A percentile compares a stretch with the other conserved stretches of the same genome.
phyloP scores from a whole-genome alignment of 2,797 vertebrate genomes.

The Phyllotis vaccarum region DNA sequence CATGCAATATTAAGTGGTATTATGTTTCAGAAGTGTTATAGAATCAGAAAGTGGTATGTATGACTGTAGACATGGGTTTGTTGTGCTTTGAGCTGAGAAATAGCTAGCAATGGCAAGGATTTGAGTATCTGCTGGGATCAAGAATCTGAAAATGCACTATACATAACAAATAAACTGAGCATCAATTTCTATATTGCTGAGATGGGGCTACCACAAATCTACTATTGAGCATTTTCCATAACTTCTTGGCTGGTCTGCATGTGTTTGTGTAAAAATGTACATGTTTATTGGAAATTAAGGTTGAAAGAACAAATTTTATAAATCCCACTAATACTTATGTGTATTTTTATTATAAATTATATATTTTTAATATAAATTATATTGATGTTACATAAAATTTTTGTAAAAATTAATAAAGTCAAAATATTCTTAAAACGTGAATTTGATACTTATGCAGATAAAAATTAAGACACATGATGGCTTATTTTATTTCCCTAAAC shows the following conservation, averaged over 20 bases:
- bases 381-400: slow-evolving; percentile 14
- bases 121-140: slow-evolving; percentile 1
- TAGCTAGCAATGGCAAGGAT: neutral
- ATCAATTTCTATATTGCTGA: neutral
- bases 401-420: slow-evolving; percentile 11
- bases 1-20: neutral
- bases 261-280: neutral
- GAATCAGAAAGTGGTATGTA: neutral
- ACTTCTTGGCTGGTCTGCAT: neutral
- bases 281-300: neutral
- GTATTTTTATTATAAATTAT: slow-evolving; percentile 27
- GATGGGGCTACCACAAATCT: neutral
- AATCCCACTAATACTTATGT: neutral
- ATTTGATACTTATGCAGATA: slow-evolving; percentile 28
- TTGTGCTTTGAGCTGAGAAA: neutral
- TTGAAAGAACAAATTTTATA: slow-evolving; percentile 19
- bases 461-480: slow-evolving; percentile 54
- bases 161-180: neutral
- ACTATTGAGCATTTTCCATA: neutral
- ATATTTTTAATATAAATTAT: slow-evolving; percentile 32
- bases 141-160: neutral
- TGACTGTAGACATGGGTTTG: neutral
- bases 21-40: neutral
- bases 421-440: neutral
- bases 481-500: slow-evolving; percentile 50